Conservation (phyloP, 2,113 vertebrate species). For the Larimichthys crocea region DNA sequence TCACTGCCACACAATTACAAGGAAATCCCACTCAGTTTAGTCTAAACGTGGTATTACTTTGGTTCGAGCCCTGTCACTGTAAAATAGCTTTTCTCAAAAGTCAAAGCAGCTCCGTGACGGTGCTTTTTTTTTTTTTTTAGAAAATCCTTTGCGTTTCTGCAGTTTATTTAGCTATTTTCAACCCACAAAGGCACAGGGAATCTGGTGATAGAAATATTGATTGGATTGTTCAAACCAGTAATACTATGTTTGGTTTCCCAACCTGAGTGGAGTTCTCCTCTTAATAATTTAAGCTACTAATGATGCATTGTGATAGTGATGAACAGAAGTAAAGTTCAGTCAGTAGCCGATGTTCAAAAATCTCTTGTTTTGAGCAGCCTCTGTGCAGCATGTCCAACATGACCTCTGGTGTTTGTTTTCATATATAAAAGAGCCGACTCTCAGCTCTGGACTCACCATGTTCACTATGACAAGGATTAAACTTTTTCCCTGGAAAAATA, state of each 20-base stretch:
- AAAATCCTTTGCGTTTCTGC: not conserved
- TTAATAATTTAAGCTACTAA: conserved; percentile 9
- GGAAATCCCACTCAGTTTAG: conserved; percentile 10
- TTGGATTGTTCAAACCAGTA: not conserved
- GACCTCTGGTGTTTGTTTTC: conserved; percentile 37
- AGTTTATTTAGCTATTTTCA: not conserved
- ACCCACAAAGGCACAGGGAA: not conserved
- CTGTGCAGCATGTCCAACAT: conserved; percentile 10
- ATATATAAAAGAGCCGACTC: conserved; percentile 18
- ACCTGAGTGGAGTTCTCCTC: conserved; percentile 30
- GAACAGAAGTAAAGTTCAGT: conserved; percentile 30
- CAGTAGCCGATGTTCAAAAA: not conserved
- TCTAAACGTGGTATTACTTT: not conserved
- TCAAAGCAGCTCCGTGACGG: not conserved
- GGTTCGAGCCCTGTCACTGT: not conserved
- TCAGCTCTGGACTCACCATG: conserved; percentile 37
- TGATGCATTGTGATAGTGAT: conserved; percentile 49
- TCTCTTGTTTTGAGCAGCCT: conserved; percentile 21
- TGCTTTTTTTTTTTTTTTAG: not conserved
- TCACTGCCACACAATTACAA: conserved; percentile 38
- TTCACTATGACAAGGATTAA: conserved; percentile 57
- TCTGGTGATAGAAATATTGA: not conserved
- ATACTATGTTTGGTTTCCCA: not conserved
- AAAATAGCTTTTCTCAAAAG: not conserved
- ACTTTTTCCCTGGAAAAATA: conserved; percentile 26